phyloP scores from a whole-genome alignment of 2,797 vertebrate genomes.

The Psittacula derbiana region DNA sequence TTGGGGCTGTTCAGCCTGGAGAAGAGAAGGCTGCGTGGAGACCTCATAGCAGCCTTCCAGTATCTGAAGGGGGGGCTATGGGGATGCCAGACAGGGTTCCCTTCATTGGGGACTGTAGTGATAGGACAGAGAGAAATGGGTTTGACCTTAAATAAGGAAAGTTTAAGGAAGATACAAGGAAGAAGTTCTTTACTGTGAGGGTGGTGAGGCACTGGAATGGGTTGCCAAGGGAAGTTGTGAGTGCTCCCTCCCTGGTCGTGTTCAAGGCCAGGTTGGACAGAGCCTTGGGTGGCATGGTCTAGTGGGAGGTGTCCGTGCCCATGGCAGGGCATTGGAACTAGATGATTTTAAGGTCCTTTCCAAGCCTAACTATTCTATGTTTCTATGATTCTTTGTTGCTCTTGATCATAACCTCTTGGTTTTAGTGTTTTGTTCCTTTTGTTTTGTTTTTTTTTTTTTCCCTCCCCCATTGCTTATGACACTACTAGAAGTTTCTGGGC shows the following conservation, averaged over 20 bases:
- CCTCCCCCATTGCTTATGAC: not conserved
- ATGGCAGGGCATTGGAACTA: not conserved
- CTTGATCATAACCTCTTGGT: not conserved
- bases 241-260: no score
- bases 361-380: not conserved
- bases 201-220: no score
- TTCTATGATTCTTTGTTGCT: not conserved
- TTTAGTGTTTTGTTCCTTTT: not conserved
- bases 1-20: no score
- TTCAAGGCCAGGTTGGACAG: not conserved
- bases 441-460: no score
- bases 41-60: not conserved
- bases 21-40: no score
- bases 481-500: not conserved
- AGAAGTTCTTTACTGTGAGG: no score
- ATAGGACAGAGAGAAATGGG: not conserved
- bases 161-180: no score
- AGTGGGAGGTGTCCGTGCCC: not conserved
- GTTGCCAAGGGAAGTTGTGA: no score
- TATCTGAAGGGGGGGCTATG: rapidly evolving
- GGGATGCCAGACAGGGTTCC: no score
- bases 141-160: no score
- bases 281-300: not conserved
- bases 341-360: not conserved
- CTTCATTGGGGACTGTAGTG: not conserved